Evolutionary conservation across 2,888 invertebrate genomes (phyloP).

Genomic region (Erpobdella octoculata): DNA sequence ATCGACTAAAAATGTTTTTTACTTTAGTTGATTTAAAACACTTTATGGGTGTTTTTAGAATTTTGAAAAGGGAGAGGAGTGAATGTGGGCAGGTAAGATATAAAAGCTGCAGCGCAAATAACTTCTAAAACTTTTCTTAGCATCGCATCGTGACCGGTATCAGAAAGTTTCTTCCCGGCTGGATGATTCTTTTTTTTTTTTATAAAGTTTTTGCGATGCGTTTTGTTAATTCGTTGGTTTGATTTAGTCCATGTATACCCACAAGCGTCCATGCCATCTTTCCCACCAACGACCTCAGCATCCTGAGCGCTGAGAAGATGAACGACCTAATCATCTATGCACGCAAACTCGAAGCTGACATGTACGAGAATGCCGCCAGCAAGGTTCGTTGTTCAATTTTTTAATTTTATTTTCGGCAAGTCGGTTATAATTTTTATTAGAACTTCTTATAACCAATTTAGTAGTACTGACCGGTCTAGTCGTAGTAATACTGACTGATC

Average conservation of each 20-base stretch:
- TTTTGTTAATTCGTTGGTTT: background rate
- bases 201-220: background rate
- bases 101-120: too few relatives aligned
- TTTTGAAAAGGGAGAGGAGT: too few relatives aligned
- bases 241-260: background rate
- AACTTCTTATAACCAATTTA: background rate
- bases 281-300: conserved; percentile 91
- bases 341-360: conserved; percentile 95
- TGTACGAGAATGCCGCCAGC: conserved; percentile 97
- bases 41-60: too few relatives aligned
- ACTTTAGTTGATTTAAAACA: too few relatives aligned
- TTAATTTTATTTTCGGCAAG: background rate
- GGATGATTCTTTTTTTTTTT: background rate
- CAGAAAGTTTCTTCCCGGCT: too few relatives aligned
- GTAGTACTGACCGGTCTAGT: background rate
- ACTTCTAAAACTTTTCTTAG: too few relatives aligned
- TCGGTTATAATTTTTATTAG: background rate
- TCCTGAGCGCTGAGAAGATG: conserved; percentile 92
- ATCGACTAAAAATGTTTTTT: too few relatives aligned
- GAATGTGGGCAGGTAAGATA: too few relatives aligned
- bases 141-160: background rate
- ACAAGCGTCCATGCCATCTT: conserved; percentile 97
- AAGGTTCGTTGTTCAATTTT: conserved; percentile 55
- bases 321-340: conserved; percentile 95
- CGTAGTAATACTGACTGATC: background rate